These are phyloP conservation scores for Anguilla anguilla DNA, from an alignment of 2,797 vertebrate genomes.

Conservation along the genomic window DNA sequence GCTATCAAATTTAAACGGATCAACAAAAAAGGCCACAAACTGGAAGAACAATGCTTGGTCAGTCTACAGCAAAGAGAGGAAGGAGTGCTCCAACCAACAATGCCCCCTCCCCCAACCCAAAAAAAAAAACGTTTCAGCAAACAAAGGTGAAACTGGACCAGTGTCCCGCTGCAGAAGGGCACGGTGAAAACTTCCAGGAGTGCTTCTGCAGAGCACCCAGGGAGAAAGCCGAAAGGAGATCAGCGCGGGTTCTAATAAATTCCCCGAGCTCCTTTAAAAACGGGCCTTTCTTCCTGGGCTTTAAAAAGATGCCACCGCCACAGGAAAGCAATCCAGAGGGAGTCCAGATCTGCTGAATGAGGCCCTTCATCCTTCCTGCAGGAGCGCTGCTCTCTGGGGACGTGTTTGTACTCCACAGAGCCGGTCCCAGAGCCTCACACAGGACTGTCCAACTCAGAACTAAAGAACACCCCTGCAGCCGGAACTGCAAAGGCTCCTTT, in stretches of 20 bases:
- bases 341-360: slow-evolving; percentile 19
- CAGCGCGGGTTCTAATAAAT: not conserved
- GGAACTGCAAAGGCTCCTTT: not conserved
- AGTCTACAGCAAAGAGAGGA: not conserved
- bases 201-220: not conserved
- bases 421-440: not conserved
- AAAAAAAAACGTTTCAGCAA: not conserved
- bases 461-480: too few relatives aligned
- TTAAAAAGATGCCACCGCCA: slow-evolving; percentile 17
- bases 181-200: not conserved
- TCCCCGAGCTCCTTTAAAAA: not conserved
- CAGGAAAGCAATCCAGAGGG: slow-evolving; percentile 8
- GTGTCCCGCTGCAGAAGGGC: not conserved
- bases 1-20: not conserved
- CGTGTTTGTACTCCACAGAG: not conserved
- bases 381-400: not conserved
- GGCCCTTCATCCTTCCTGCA: not conserved
- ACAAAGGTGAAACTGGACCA: not conserved
- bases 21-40: not conserved
- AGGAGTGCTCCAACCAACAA: not conserved
- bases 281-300: not conserved
- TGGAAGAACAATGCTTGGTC: not conserved
- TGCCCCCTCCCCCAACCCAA: not conserved
- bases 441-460: not conserved
- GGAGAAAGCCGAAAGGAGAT: not conserved